Percentiles rank a stretch among this genome's conserved stretches.
Conservation (phyloP, 2,797 vertebrate genomes). For the Okamejei kenojei region DNA sequence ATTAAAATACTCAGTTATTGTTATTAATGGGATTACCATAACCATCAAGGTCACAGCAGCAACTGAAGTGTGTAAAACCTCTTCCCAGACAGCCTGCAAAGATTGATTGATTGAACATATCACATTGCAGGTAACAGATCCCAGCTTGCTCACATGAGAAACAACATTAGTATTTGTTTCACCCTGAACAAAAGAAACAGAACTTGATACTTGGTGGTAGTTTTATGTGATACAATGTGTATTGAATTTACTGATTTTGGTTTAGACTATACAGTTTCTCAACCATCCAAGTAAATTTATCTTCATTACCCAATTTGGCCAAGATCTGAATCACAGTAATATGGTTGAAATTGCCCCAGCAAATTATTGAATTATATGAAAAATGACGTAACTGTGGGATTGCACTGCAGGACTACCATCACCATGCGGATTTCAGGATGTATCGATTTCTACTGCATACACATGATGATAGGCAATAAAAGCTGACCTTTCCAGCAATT, state of each 20-base stretch:
- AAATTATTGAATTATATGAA: no score
- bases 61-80: neutral
- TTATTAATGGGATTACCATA: neutral
- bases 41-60: neutral
- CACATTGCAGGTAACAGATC: neutral
- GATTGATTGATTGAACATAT: neutral
- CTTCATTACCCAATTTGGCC: no score
- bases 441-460: no score
- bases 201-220: neutral
- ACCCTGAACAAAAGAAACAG: neutral
- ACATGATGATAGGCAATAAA: no score
- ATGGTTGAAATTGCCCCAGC: no score
- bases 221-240: neutral
- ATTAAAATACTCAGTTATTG: neutral
- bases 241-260: neutral
- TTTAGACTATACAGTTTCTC: neutral
- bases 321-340: no score
- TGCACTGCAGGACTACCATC: no score
- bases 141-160: neutral
- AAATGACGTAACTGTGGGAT: no score
- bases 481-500: no score
- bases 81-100: neutral
- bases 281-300: no score
- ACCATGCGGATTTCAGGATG: no score
- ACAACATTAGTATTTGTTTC: neutral